Base-by-base conservation (phyloP, 1,140 invertebrate species). In the Triops cancriformis region DNA sequence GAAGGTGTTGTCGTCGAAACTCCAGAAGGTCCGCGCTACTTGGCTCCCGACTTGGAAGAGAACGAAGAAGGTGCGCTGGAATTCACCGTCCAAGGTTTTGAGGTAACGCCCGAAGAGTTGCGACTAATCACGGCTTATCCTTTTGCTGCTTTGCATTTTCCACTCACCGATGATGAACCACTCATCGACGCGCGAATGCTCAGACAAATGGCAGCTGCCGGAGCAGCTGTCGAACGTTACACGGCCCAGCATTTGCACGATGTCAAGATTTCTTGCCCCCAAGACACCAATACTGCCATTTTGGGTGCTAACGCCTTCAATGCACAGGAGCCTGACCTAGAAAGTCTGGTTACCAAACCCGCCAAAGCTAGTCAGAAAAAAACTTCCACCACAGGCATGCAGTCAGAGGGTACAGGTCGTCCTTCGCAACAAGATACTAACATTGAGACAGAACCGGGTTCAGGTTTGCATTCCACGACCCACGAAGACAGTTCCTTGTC, bases 51-150 rank as follows among this genome's bases (percentile, higher is more conserved):
- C 83, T 83, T 91, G 11, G 87, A 85, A 1, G 88, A 90, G 81
- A 88, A 88, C 4, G 87, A 89, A 37, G 89, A 90, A 82, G 90
- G 90, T 12, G 87, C 89, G 37, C 81, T 83, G 23, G 89, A 91
- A 82, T 91, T 91, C 83, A 91, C 89, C 14, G 90, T 92, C 9
- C 91, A 92, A 85, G 90, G 90, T 73, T 92, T 92, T 83, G 89
- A 91, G 75, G 80, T 92, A 1, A 90, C 89, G 31, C 89, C 89
- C 2, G 90, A 91, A 83, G 90, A 91, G 83, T 80, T 91, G 1
- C 87, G 86, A 77, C 81, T 91, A 23, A 82, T 91, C 18, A 88
- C 89, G 82, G 88, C 88, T 1, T 88, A 88, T 79, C 76, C 80
- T 27, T 79, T 79, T 28, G 79, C 80, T 74, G 79, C 81, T 64